A percentile compares a stretch with the other conserved stretches of the same genome.
Conservation (phyloP, 1,140 invertebrate species). For the Triops cancriformis region DNA sequence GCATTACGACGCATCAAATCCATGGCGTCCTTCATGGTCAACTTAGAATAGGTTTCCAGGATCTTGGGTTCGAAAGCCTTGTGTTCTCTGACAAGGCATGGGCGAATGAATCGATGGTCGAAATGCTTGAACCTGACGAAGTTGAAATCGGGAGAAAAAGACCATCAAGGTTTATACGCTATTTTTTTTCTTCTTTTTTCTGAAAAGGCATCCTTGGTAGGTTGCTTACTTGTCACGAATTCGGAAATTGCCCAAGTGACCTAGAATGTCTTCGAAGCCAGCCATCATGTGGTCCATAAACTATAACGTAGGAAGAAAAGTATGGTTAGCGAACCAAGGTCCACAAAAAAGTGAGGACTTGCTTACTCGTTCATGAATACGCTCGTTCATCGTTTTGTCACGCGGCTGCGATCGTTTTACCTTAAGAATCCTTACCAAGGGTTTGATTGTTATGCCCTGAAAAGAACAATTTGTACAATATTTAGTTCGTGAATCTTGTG, state of each 20-base stretch:
- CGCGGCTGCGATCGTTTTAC: slow-evolving; percentile 82
- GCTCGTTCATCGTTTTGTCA: slow-evolving; percentile 90
- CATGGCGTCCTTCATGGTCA: slow-evolving; percentile 87
- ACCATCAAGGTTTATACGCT: not conserved
- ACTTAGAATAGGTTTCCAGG: slow-evolving; percentile 83
- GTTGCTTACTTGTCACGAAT: slow-evolving; percentile 73
- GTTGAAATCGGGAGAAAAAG: not conserved
- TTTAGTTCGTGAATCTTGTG: not conserved
- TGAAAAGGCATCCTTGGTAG: not conserved
- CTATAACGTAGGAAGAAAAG: slow-evolving; percentile 45
- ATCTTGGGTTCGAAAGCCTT: slow-evolving; percentile 86
- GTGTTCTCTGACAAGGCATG: slow-evolving; percentile 73
- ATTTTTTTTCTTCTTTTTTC: too few species aligned
- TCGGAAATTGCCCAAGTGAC: slow-evolving; percentile 88
- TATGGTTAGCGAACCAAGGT: not conserved
- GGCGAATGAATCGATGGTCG: slow-evolving; percentile 85
- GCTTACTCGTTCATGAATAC: slow-evolving; percentile 82
- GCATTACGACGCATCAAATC: slow-evolving; percentile 76
- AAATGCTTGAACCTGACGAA: slow-evolving; percentile 75
- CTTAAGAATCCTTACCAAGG: slow-evolving; percentile 87
- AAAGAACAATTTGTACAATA: slow-evolving; percentile 32
- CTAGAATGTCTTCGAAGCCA: slow-evolving; percentile 87
- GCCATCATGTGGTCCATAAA: slow-evolving; percentile 96
- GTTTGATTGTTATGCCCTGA: slow-evolving; percentile 95
- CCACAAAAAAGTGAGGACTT: not conserved